A percentile compares a stretch with the other conserved stretches of the same genome.
These are phyloP conservation scores for Champsocephalus gunnari DNA, from an alignment of 2,797 vertebrate genomes.

Conservation along the genomic window DNA sequence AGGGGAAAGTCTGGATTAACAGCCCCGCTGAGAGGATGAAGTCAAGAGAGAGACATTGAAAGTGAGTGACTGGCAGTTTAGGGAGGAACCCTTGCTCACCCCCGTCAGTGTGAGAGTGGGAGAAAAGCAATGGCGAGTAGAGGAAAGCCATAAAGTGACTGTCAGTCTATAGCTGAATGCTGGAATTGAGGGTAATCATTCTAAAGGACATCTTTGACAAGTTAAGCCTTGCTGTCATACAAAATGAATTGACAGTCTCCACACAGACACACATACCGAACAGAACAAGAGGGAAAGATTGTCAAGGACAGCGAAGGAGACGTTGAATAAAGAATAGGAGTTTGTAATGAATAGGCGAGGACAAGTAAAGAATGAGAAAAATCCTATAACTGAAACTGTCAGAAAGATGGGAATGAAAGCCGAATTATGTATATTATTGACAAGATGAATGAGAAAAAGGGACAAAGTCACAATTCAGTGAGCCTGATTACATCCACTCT, in stretches of 20 bases:
- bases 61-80: conserved; percentile 16
- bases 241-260: conserved; percentile 15
- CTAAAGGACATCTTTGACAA: conserved; percentile 43
- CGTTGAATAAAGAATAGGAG: conserved; percentile 12
- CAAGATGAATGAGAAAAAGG: conserved; percentile 15
- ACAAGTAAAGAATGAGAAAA: conserved; percentile 45
- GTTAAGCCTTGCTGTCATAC: conserved; percentile 36
- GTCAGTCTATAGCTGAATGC: conserved; percentile 32
- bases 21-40: conserved; percentile 41
- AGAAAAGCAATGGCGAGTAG: conserved; percentile 3
- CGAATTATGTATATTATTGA: conserved; percentile 46
- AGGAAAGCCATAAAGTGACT: conserved; percentile 43
- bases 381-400: conserved; percentile 54
- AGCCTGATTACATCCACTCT: conserved; percentile 25
- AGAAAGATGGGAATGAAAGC: conserved; percentile 22
- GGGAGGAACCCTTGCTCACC: background rate
- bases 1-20: conserved; percentile 35
- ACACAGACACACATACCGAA: conserved; percentile 23
- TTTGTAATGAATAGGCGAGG: conserved; percentile 29
- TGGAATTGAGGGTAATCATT: conserved; percentile 47
- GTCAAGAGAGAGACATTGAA: conserved; percentile 19
- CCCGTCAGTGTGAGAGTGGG: conserved; percentile 15
- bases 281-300: conserved; percentile 6
- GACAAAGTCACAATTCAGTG: conserved; percentile 10
- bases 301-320: background rate